Evolutionary conservation across 2,113 vertebrate species (phyloP).

Genomic region (Antechinus stuartii): DNA sequence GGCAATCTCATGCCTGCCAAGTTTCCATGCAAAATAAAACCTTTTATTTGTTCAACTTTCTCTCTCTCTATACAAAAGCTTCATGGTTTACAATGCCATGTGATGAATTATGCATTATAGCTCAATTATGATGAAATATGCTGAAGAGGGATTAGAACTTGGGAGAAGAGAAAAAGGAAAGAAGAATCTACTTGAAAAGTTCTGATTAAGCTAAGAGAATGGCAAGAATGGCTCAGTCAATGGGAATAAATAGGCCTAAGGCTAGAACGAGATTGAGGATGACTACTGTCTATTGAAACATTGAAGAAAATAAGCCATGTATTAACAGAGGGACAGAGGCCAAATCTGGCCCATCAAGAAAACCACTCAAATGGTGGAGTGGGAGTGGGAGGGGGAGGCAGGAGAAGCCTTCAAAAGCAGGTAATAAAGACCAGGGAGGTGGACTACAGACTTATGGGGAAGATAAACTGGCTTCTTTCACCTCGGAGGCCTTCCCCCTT

Average conservation of each 20-base stretch:
- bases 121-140: slow-evolving; percentile 58
- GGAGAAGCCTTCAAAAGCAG: too few species aligned
- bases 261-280: background rate
- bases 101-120: slow-evolving; percentile 61
- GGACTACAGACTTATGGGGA: background rate
- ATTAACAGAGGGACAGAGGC: background rate
- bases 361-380: background rate
- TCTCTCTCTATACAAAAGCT: slow-evolving; percentile 37
- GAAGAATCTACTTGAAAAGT: slow-evolving; percentile 49
- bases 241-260: slow-evolving; percentile 55
- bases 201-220: slow-evolving; percentile 55
- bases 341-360: background rate
- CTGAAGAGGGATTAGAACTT: slow-evolving; percentile 32
- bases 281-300: background rate
- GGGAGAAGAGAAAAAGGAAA: background rate
- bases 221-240: slow-evolving; percentile 57
- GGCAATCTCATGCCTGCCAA: slow-evolving; percentile 69
- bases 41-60: slow-evolving; percentile 70
- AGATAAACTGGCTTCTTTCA: background rate
- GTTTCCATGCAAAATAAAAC: slow-evolving; percentile 77
- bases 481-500: background rate
- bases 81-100: slow-evolving; percentile 51
- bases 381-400: background rate
- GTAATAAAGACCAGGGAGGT: background rate
- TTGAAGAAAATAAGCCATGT: background rate